A percentile compares a stretch with the other conserved stretches of the same genome.
These are phyloP conservation scores for Malaclemys terrapin DNA, from an alignment of 2,113 vertebrate genomes.

Conservation along the genomic window DNA sequence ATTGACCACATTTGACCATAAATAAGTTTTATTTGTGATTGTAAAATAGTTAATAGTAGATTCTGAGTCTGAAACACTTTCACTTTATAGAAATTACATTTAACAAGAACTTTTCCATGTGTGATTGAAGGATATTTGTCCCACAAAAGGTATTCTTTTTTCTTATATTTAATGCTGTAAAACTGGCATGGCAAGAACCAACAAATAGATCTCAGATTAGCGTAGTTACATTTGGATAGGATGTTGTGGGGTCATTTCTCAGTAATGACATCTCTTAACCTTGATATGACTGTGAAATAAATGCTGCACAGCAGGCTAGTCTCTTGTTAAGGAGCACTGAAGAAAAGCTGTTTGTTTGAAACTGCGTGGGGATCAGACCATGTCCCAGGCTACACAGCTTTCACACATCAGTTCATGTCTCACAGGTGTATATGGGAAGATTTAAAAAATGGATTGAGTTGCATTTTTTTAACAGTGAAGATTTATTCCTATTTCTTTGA, in stretches of 20 bases:
- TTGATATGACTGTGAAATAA: slow-evolving; percentile 42
- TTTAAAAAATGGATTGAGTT: slow-evolving; percentile 63
- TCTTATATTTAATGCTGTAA: background rate
- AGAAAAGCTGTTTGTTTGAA: slow-evolving; percentile 73
- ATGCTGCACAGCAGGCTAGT: slow-evolving; percentile 38
- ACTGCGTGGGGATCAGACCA: slow-evolving; percentile 63
- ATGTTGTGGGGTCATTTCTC: slow-evolving; percentile 34
- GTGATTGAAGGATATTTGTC: background rate
- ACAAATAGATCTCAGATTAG: background rate
- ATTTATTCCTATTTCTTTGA: slow-evolving; percentile 51
- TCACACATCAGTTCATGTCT: slow-evolving; percentile 58
- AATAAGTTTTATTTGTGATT: slow-evolving; percentile 26
- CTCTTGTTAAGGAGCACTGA: slow-evolving; percentile 47
- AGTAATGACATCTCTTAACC: slow-evolving; percentile 58
- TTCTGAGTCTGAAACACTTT: background rate
- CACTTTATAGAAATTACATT: slow-evolving; percentile 1
- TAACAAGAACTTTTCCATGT: background rate
- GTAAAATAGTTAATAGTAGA: background rate
- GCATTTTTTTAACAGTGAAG: slow-evolving; percentile 28
- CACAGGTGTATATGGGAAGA: slow-evolving; percentile 58
- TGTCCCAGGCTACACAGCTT: slow-evolving; percentile 47
- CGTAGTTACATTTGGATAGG: slow-evolving; percentile 46
- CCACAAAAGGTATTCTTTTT: slow-evolving; percentile 34
- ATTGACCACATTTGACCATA: slow-evolving; percentile 1
- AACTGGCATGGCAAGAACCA: background rate